Base-by-base conservation (phyloP, 1,140 invertebrate genomes). In the Tribolium madens region DNA sequence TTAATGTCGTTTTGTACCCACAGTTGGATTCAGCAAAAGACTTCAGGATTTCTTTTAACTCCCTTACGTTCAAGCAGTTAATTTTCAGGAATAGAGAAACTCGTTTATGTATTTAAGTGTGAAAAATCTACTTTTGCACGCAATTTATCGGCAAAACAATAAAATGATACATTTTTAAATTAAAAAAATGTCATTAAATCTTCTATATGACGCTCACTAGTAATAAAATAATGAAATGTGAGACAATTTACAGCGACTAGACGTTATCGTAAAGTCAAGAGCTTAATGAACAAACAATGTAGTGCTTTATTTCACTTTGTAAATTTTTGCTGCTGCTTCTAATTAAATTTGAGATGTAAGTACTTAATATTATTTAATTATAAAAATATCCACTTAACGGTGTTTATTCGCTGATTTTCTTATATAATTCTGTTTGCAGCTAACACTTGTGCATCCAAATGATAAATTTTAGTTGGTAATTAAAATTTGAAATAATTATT, bases 51-150 rank as follows among this genome's bases (percentile, higher is more conserved):
- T 71, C 68, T 71, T 71, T 71, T 46, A 71, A 46, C 47, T 48
- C 33, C 68, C 68, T 69, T 18, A 57, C 15, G 17, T 57, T 57
- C 14, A 71, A 42, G 47, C 14, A 71, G 68, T 71, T 71, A 71
- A 71, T 71, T 71, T 71, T 42, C 68, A 71, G 36, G 68, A 71
- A 71, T 71, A 46, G 68, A 33, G 18, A 71, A 71, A 26, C 36
- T 46, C 68, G 36, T 71, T 46, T 71, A 48, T 33, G 68, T 47
- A 42, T 71, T 48, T 71, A 42, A 71, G 68, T 47, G 68, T 26
- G 33, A 33, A 46, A 71, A 48, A 47, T 48, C 17, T 10, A 47
- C 47, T 71, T 21, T 10, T 46, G 21, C 68, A 46, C 68, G n/a
- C 68, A 71, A 46, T 71, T 71, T 48, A 17, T 14, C 14, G 6